Evolutionary conservation across 2,113 vertebrate genomes (phyloP), one percentile per base, ranked within the genome.

Genomic region (Xiphophorus maculatus): DNA sequence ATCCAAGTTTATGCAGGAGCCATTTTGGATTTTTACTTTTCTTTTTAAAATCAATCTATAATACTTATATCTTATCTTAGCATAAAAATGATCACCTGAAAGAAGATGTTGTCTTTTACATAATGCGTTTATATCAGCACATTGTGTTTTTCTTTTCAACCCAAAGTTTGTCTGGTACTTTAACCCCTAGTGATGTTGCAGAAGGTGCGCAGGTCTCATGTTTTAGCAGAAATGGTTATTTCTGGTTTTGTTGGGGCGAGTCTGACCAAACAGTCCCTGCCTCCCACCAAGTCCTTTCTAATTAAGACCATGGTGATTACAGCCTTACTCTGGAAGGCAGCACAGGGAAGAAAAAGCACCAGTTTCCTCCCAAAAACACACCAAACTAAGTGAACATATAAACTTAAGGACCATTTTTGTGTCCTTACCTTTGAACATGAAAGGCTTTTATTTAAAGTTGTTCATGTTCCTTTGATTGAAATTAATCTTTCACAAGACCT

Each of bases 241-340:
- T 93, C 88, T 87, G 89, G 90, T 62, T 89, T 77, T 82, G 69
- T 87, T 44, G 73, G 92, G 92, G 90, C 85, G 87, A 92, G 90
- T 92, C 91, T 85, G 79, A 71, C 66, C 65, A 83, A 73, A 89
- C 60, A 30, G 27, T 76, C 86, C 84, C 51, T 84, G 86, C 85
- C 86, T 90, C 84, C 86, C 84, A 88, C 84, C 30, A 66, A 84
- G 79, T 77, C 75, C 89, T 90, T 88, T 94, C 70, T 94, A 93
- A 94, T 94, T 93, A 87, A 30, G 48, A 76, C 66, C 67, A 67
- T 14, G 60, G 61, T 91, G 92, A 93, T 94, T 94, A 93, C 90
- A 94, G 86, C 89, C 82, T 74, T 80, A 79, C 62, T 72, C 61
- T 65, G 40, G 72, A 78, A 60, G 67, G 73, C 83, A 83, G 83